Base-by-base conservation (phyloP, 2,797 vertebrate species). In the Florisuga fusca region DNA sequence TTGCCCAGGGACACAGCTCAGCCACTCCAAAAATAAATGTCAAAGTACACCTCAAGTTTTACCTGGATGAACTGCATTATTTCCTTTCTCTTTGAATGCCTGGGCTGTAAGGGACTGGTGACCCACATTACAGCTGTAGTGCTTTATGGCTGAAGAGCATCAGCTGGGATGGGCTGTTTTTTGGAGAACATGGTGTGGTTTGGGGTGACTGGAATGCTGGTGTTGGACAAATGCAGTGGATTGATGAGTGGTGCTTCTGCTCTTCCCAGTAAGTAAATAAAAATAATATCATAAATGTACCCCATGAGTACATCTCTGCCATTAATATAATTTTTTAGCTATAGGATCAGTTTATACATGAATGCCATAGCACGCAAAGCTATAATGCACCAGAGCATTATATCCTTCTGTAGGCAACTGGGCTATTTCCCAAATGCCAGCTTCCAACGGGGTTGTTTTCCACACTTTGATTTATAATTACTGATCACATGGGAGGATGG, bases 401-500 rank as follows among this genome's bases (percentile, higher is more conserved):
- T 55, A 73, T 55, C 64, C 78, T 84, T 78, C 81, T 77, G 51
- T 26, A 94, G 88, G 85, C 90, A 79, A 29, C 85, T 33, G 38
- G 83, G 58, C 84, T 92, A 2, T 46, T 62, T 68, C 92, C 90
- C 90, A 79, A 90, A 58, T 75, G 82, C 79, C 94, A 94, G 73
- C 79, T 86, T 95, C 84, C 91, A 92, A 46, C 26, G 0, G 89
- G 62, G 25, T 29, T 87, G 51, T 88, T 96, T 96, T 93, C 89
- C 87, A 89, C 43, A 69, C 84, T 96, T 96, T 88, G 92, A 92
- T 95, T 95, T 92, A 71, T 86, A 95, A 94, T 94, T 94, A 84
- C 12, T 1, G 62, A 91, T 95, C 92, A 62, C 76, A 67, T 84
- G 85, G 91, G 86, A 95, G 85, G 79, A 81, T 81, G 76, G 73